Evolutionary conservation across 2,888 invertebrate genomes (phyloP).

Genomic region (Cataglyphis albicans): DNA sequence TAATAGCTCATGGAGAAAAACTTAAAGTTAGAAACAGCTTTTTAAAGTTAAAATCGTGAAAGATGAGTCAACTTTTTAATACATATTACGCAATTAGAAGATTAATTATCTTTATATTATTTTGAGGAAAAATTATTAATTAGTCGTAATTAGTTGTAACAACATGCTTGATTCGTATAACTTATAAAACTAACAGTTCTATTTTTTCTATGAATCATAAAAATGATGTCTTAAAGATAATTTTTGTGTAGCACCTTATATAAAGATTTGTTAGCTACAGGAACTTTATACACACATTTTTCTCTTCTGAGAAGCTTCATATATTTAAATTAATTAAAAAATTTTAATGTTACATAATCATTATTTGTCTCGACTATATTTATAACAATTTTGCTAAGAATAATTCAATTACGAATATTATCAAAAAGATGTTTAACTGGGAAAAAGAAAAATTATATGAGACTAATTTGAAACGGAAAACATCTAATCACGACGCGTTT

Average conservation of each 20-base stretch:
- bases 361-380: not conserved
- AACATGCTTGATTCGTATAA: conserved; percentile 16
- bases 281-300: too few relatives aligned
- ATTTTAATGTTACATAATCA: not conserved
- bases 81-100: conserved; percentile 31
- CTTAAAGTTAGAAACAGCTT: conserved; percentile 37
- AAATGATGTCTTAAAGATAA: not conserved
- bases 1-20: conserved; percentile 35
- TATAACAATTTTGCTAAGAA: not conserved
- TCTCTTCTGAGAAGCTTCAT: not conserved
- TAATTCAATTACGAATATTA: not conserved
- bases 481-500: not conserved
- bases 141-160: conserved; percentile 33
- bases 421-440: not conserved
- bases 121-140: conserved; percentile 5
- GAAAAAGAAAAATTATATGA: not conserved
- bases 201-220: not conserved
- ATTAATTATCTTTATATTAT: conserved; percentile 44
- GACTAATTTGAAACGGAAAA: not conserved
- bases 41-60: conserved; percentile 27
- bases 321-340: not conserved
- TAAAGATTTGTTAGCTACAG: not conserved
- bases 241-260: not conserved
- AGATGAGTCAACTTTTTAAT: conserved; percentile 16
- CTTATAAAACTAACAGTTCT: not conserved